Percentiles rank a stretch among this genome's conserved stretches.
Evolutionary conservation across 2,888 invertebrate genomes (phyloP).

Genomic region (Acrocyrtus sp.): DNA sequence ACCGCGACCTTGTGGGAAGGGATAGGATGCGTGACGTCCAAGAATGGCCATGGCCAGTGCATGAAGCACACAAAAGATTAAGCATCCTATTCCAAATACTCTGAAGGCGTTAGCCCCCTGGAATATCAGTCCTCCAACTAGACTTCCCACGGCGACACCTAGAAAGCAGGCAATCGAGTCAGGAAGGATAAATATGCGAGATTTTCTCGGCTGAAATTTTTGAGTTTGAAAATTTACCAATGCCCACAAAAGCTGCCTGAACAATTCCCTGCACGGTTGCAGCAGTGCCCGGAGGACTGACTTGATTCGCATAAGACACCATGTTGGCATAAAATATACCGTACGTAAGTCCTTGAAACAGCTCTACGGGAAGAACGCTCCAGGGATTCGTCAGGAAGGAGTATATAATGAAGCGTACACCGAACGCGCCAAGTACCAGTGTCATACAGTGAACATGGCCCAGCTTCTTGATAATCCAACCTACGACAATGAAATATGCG

Average conservation of each 20-base stretch:
- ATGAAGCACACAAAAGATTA: conserved; percentile 73
- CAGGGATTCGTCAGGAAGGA: conserved; percentile 83
- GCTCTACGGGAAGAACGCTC: conserved; percentile 85
- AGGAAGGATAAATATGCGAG: not conserved
- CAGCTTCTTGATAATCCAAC: conserved; percentile 79
- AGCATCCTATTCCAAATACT: conserved; percentile 76
- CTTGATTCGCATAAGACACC: conserved; percentile 86
- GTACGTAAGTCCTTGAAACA: conserved; percentile 87
- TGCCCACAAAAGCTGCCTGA: conserved; percentile 87
- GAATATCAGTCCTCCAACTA: conserved; percentile 79
- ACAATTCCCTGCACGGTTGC: conserved; percentile 89
- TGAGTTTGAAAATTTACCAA: conserved; percentile 70
- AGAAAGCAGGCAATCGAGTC: conserved; percentile 10
- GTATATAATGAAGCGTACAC: conserved; percentile 83
- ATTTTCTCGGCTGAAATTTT: not conserved
- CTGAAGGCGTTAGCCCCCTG: conserved; percentile 77
- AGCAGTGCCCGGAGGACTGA: conserved; percentile 85
- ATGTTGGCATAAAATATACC: conserved; percentile 89
- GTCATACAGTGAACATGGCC: conserved; percentile 88
- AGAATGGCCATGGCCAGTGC: conserved; percentile 69
- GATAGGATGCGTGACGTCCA: conserved; percentile 55
- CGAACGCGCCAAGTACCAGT: conserved; percentile 81
- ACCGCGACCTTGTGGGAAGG: conserved; percentile 49
- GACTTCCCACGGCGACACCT: conserved; percentile 82
- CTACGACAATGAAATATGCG: conserved; percentile 66